phyloP scores from a whole-genome alignment of 2,797 vertebrate species.

The Arctocebus calabarensis region DNA sequence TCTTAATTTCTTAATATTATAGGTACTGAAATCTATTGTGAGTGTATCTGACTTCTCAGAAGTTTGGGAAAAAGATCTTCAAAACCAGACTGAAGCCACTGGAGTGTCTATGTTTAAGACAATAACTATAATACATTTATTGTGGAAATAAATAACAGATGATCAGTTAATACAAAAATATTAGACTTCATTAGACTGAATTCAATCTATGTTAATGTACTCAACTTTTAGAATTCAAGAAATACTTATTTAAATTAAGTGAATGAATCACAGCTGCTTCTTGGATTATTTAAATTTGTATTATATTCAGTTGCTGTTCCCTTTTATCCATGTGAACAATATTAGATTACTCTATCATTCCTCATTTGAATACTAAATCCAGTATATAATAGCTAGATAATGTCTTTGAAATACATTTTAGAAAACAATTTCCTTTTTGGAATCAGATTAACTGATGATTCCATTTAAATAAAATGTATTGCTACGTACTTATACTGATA shows the following conservation, averaged over 20 bases:
- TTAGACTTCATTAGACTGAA: neutral
- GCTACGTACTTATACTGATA: neutral
- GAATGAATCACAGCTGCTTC: neutral
- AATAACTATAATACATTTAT: neutral
- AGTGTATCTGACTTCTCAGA: neutral
- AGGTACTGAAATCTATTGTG: neutral
- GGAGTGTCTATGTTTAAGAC: neutral
- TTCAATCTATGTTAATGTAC: neutral
- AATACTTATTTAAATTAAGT: slow-evolving; percentile 6
- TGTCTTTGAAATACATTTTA: neutral
- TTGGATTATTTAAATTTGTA: slow-evolving; percentile 28
- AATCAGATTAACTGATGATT: neutral
- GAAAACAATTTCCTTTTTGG: neutral
- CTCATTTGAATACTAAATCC: neutral
- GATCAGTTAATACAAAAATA: neutral
- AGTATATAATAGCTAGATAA: neutral
- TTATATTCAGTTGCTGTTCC: neutral
- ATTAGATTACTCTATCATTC: neutral
- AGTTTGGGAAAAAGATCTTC: neutral
- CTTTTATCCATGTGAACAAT: neutral
- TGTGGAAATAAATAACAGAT: neutral
- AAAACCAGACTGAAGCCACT: neutral
- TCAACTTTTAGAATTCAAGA: neutral
- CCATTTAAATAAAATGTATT: neutral
- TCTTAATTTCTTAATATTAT: neutral